A percentile compares a stretch with the other conserved stretches of the same genome.
Evolutionary conservation across 1,140 invertebrate species (phyloP).

Genomic region (Aradophagus sp.): DNA sequence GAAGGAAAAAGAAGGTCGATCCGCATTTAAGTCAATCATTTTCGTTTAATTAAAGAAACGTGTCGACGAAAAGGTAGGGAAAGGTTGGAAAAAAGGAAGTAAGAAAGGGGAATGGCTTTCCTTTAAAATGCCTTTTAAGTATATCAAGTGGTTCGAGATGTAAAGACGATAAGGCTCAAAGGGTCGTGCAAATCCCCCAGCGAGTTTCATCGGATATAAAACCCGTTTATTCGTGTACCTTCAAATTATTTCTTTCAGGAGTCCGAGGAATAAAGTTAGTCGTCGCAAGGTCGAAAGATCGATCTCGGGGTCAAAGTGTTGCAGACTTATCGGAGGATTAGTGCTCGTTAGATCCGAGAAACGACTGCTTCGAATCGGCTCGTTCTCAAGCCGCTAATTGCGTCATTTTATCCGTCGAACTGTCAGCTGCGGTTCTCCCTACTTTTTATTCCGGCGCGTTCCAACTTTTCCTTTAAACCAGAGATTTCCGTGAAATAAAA

Average conservation of each 20-base stretch:
- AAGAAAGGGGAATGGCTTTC: no score
- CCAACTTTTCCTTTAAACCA: neutral
- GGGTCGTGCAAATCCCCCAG: conserved; percentile 12
- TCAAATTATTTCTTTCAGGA: conserved; percentile 44
- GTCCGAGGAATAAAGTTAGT: conserved; percentile 30
- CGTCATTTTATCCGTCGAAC: conserved; percentile 46
- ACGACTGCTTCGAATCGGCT: conserved; percentile 44
- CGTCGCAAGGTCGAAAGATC: conserved; percentile 39
- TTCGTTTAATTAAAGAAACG: no score
- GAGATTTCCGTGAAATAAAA: no score
- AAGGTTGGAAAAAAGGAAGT: no score
- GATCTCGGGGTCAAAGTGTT: conserved; percentile 33
- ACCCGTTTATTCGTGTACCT: conserved; percentile 46
- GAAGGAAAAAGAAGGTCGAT: no score
- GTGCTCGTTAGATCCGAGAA: conserved; percentile 42
- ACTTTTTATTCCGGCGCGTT: conserved; percentile 21
- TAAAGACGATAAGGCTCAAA: conserved; percentile 34
- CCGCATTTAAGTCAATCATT: no score
- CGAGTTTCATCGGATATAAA: conserved; percentile 25
- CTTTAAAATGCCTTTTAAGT: conserved; percentile 8
- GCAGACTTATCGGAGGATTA: conserved; percentile 55
- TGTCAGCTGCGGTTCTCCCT: conserved; percentile 31
- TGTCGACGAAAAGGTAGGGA: no score
- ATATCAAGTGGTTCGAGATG: conserved; percentile 14
- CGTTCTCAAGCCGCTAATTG: conserved; percentile 49